Percentiles rank a stretch among this genome's conserved stretches.
Evolutionary conservation across 2,888 invertebrate genomes (phyloP).

Genomic region (Sphecodes monilicornis): DNA sequence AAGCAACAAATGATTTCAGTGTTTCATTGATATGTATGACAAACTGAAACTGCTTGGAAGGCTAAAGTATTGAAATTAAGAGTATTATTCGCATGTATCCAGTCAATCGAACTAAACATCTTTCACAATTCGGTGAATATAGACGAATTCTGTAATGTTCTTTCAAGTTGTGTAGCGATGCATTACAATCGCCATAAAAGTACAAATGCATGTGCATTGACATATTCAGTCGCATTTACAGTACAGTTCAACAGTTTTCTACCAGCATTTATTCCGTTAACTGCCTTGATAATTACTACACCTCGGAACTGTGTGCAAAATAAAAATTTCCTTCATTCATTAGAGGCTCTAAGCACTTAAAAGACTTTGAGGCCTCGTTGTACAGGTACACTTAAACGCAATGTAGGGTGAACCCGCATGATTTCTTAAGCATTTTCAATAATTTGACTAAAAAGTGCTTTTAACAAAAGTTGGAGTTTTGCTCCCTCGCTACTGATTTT

Average conservation of each 20-base stretch:
- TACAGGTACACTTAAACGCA: too few relatives aligned
- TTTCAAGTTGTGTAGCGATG: background rate
- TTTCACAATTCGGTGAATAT: background rate
- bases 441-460: too few relatives aligned
- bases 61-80: background rate
- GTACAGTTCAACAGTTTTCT: background rate
- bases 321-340: too few relatives aligned
- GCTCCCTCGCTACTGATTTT: too few relatives aligned
- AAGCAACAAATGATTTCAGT: background rate
- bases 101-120: background rate
- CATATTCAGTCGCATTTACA: background rate
- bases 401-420: too few relatives aligned
- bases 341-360: too few relatives aligned
- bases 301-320: background rate
- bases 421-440: too few relatives aligned
- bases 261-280: background rate
- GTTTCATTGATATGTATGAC: background rate
- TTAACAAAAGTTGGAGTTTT: too few relatives aligned
- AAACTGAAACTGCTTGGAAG: background rate
- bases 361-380: too few relatives aligned
- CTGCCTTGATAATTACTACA: background rate
- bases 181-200: background rate
- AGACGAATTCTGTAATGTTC: background rate
- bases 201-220: background rate
- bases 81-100: background rate